phyloP scores from a whole-genome alignment of 2,888 invertebrate species.

The Drosophila pseudotalamancana region DNA sequence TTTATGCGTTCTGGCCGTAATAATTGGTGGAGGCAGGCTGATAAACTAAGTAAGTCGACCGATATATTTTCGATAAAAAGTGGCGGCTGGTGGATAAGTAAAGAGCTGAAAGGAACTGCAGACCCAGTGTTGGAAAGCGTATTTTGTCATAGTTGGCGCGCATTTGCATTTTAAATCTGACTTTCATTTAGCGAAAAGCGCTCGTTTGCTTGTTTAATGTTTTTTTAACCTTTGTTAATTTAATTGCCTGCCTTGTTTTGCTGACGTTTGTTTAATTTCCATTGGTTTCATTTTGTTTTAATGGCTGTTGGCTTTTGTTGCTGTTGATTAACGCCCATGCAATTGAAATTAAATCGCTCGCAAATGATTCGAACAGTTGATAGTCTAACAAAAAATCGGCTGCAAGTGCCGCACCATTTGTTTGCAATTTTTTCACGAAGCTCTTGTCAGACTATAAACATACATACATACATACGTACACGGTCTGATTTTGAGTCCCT shows the following conservation, averaged over 20 bases:
- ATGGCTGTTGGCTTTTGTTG: conserved; percentile 44
- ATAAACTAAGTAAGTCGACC: neutral
- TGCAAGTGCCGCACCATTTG: conserved; percentile 55
- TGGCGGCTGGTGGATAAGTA: neutral
- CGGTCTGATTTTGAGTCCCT: conserved; percentile 61
- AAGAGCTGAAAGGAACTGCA: too few relatives aligned
- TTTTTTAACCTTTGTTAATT: conserved; percentile 8
- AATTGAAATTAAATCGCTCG: conserved; percentile 75
- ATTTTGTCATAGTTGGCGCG: neutral
- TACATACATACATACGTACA: conserved; percentile 16
- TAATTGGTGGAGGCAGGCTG: conserved; percentile 22
- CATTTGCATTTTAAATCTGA: conserved; percentile 5
- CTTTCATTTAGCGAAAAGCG: too few relatives aligned
- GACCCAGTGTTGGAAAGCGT: conserved; percentile 20
- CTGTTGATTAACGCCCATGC: conserved; percentile 75
- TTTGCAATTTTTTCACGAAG: conserved; percentile 42
- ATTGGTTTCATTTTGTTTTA: conserved; percentile 3
- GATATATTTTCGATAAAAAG: conserved; percentile 23
- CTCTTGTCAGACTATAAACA: conserved; percentile 16
- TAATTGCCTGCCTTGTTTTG: neutral
- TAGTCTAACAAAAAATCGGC: conserved; percentile 5
- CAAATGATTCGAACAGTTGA: conserved; percentile 67
- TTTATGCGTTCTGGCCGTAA: neutral
- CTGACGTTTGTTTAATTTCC: neutral
- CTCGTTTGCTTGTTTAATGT: neutral